Evolutionary conservation across 2,888 invertebrate genomes (phyloP).

Genomic region (Pammene aurita): DNA sequence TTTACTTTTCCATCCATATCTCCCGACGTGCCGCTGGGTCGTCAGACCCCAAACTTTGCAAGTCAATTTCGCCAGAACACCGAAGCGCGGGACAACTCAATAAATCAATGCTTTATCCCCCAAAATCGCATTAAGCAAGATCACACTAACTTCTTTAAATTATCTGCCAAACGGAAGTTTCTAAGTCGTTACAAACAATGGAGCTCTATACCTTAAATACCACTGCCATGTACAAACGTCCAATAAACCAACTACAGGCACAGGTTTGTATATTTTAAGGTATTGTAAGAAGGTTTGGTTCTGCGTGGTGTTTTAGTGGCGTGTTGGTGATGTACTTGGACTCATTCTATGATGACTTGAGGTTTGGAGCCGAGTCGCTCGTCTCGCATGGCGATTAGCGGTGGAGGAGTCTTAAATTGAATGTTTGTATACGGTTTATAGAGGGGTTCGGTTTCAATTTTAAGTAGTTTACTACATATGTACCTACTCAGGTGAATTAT

Average conservation of each 20-base stretch:
- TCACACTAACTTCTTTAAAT: constrained; percentile 40
- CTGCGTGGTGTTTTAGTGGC: not conserved
- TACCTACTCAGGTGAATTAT: not conserved
- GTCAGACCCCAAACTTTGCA: constrained; percentile 9
- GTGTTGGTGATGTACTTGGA: not conserved
- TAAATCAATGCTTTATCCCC: constrained; percentile 37
- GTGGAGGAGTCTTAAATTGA: constrained; percentile 21
- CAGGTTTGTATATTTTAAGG: not conserved
- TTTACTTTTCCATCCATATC: constrained; percentile 4
- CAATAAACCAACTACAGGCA: not conserved
- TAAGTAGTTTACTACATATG: not conserved
- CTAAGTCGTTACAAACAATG: constrained; percentile 39
- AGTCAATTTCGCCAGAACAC: constrained; percentile 23
- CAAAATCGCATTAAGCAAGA: constrained; percentile 33
- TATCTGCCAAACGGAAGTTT: constrained; percentile 26
- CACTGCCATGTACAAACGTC: not conserved
- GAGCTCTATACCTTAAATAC: constrained; percentile 23
- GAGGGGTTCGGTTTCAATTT: constrained; percentile 5
- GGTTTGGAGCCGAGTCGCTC: constrained; percentile 5
- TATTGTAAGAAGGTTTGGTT: constrained; percentile 3
- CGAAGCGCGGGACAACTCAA: constrained; percentile 4
- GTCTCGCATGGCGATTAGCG: constrained; percentile 30
- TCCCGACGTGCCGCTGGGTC: not conserved
- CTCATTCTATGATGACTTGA: constrained; percentile 19
- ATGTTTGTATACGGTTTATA: constrained; percentile 7